A percentile compares a stretch with the other conserved stretches of the same genome.
phyloP scores from a whole-genome alignment of 2,888 invertebrate species.

The Eupithecia vulgata region DNA sequence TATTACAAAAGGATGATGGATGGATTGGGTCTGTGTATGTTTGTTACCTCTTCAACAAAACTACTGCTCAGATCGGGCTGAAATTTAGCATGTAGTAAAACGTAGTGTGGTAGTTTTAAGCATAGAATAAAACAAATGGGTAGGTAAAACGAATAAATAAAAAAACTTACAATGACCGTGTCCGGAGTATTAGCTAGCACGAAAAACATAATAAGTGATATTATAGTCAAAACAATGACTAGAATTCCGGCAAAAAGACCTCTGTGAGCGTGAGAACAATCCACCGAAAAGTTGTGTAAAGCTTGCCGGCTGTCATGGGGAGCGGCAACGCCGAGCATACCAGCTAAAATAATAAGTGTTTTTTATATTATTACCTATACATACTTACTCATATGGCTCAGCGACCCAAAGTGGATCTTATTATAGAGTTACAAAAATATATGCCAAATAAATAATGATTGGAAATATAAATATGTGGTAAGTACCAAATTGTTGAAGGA shows the following conservation, averaged over 20 bases:
- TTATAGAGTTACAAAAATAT: not conserved
- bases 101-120: too few species aligned
- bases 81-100: too few species aligned
- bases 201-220: slow-evolving; percentile 95
- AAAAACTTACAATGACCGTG: slow-evolving; percentile 79
- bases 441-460: not conserved
- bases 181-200: slow-evolving; percentile 88
- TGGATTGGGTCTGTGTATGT: too few species aligned
- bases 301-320: slow-evolving; percentile 74
- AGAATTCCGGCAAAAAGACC: slow-evolving; percentile 90
- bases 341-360: slow-evolving; percentile 75
- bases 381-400: too few species aligned
- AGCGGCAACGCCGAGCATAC: slow-evolving; percentile 78
- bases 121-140: too few species aligned
- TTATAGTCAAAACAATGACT: slow-evolving; percentile 91
- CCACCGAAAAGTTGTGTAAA: slow-evolving; percentile 89
- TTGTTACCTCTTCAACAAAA: too few species aligned
- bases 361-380: too few species aligned
- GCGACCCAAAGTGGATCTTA: too few species aligned
- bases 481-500: slow-evolving; percentile 81
- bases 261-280: slow-evolving; percentile 93
- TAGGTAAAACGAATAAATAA: not conserved
- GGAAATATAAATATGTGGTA: slow-evolving; percentile 20
- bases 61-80: too few species aligned
- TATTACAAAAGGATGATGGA: too few species aligned